These are phyloP conservation scores for Hydrotaea diabolus DNA, from an alignment of 2,888 invertebrate species.

Conservation along the genomic window DNA sequence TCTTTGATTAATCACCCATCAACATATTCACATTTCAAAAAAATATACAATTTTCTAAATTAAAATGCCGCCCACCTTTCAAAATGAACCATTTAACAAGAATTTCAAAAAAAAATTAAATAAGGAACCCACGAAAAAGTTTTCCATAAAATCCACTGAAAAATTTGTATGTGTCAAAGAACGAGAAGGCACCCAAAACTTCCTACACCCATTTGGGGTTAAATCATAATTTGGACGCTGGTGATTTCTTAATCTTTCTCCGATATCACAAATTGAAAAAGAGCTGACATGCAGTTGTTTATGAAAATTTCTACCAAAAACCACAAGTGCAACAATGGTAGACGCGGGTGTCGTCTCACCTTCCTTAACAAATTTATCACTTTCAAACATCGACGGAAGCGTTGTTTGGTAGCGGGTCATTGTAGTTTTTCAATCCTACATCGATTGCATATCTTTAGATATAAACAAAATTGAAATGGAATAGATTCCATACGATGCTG, in stretches of 20 bases:
- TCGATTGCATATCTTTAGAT: not conserved
- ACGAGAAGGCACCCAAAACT: not conserved
- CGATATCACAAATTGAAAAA: not conserved
- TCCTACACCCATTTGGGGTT: too few species aligned
- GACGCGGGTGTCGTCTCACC: not conserved
- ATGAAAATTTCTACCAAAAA: not conserved
- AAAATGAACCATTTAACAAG: too few species aligned
- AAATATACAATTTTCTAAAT: too few species aligned
- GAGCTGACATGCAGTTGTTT: not conserved
- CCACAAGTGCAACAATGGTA: not conserved
- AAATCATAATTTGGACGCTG: not conserved
- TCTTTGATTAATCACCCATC: too few species aligned
- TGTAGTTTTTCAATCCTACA: too few species aligned
- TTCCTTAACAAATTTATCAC: conserved; percentile 21
- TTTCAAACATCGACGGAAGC: not conserved
- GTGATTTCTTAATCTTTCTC: too few species aligned
- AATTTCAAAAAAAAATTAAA: too few species aligned
- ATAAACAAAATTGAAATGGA: not conserved
- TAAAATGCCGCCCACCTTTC: too few species aligned
- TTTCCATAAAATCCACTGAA: not conserved
- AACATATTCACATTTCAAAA: too few species aligned
- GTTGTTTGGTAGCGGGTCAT: not conserved
- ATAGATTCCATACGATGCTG: not conserved
- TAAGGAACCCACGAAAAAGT: too few species aligned
- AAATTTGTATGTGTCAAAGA: not conserved